These are phyloP conservation scores for Chionoecetes opilio DNA, from an alignment of 1,140 invertebrate genomes.

Conservation along the genomic window DNA sequence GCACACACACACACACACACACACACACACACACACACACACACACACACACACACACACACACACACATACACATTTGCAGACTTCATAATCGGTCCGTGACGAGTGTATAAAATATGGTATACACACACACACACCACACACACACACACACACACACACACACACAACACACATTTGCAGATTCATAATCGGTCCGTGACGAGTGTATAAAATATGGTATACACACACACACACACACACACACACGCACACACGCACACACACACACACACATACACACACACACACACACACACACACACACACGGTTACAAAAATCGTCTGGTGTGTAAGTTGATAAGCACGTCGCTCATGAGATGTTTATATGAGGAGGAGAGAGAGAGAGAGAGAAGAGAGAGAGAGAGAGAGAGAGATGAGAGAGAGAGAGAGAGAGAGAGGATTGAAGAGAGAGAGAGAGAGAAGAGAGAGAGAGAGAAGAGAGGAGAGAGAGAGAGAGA, in stretches of 20 bases:
- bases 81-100: not conserved
- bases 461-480: not conserved
- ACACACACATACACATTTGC: conserved; percentile 34
- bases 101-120: conserved; percentile 15
- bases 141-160: not conserved
- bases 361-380: too few species aligned
- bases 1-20: not conserved
- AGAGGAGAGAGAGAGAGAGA: too few species aligned
- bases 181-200: not conserved
- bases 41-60: conserved; percentile 1
- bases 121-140: not conserved
- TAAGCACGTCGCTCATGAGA: too few species aligned
- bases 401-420: too few species aligned
- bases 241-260: not conserved
- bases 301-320: not conserved
- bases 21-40: conserved; percentile 24
- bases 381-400: too few species aligned
- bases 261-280: conserved; percentile 38
- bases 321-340: not conserved
- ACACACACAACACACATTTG: conserved; percentile 43
- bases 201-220: conserved; percentile 15
- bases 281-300: conserved; percentile 33
- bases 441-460: not conserved
- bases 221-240: not conserved
- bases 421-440: not conserved